Base-by-base conservation (phyloP, 1,140 invertebrate species). In the Drosophila parabipectinata region DNA sequence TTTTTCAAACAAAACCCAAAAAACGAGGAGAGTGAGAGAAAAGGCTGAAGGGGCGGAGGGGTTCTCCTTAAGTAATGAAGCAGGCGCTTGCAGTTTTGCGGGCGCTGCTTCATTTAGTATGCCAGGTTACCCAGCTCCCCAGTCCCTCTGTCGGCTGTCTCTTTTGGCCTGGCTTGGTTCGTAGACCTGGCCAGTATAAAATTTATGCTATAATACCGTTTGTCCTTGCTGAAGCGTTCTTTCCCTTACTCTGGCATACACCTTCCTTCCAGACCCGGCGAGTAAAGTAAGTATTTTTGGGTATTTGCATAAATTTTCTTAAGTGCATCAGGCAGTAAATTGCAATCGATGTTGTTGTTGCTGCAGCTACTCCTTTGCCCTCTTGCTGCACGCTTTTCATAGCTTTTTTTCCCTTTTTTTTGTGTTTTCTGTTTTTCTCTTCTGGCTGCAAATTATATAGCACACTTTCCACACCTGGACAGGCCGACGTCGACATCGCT, bases 281-380 rank as follows among this genome's bases (percentile, higher is more conserved):
- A 72, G 82, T 85, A 72, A 82, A 88, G 82, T 88, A 85, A 89
- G 83, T 88, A 88, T 88, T 88, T 90, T 90, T 90, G 87, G 87
- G 87, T 90, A 90, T 90, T 90, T 90, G 87, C 87, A 90, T 90
- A 90, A 90, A 90, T 90, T 90, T 90, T 85, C 87, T 87, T 90
- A 90, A 90, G 87, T 90, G 87, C 87, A 90, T 90, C 85, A 90
- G 80, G 81, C 87, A 90, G 87, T 90, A 90, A 90, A 90, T 90
- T 88, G 83, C 83, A 88, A 88, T 88, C 83, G 83, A 88, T 89
- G 83, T 88, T 88, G 83, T 88, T 76, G 55, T 61, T 63, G 74
- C 60, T 79, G 72, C 48, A 56, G 62, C 66, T 75, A 55, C 48
- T 80, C 73, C 54, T 74, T 77, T 56, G 56, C 60, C 60, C 44